Evolutionary conservation across 2,797 vertebrate species (phyloP), one percentile per base, ranked within the genome.

Genomic region (Podargus strigoides): DNA sequence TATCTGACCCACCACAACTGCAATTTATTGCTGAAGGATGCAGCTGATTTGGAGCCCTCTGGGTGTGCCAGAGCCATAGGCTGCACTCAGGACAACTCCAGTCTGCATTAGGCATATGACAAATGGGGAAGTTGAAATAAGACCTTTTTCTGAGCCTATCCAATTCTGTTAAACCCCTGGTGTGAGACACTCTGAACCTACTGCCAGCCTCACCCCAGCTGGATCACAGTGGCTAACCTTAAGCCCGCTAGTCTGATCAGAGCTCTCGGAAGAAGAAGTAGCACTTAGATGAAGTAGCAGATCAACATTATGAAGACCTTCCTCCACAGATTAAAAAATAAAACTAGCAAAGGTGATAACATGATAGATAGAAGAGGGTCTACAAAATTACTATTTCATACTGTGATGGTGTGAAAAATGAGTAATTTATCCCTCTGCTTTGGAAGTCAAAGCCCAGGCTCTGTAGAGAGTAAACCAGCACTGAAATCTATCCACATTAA

Each of bases 401-500:
- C 72, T 44, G 52, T 2, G 4, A 44, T 23, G 73, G 70, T 83
- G 83, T 81, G 68, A 93, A 85, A 89, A 95, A 62, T 90, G 72
- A 96, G 59, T 94, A 93, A 96, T 96, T 94, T 81, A 95, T 93
- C 87, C 66, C 56, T 80, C 58, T 93, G 73, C 89, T 94, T 86
- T 93, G 74, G 56, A 90, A 95, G 59, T 78, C 76, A 91, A 94
- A 96, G 42, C 49, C 56, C 4, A 4, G 72, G 36, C 78, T 79
- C 83, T 85, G 52, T 12, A 95, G 47, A 74, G 50, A 89, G 85
- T 92, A 86, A 93, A 95, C 41, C 14, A 89, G 70, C 59, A 26
- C 53, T 73, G 53, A 94, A 79, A 36, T 87, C 86, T 47, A 75
- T 30, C 23, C 85, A 76, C 68, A 55, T 76, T 87, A 87, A 93